Evolutionary conservation across 2,888 invertebrate genomes (phyloP).

Genomic region (Pandemis heparana): DNA sequence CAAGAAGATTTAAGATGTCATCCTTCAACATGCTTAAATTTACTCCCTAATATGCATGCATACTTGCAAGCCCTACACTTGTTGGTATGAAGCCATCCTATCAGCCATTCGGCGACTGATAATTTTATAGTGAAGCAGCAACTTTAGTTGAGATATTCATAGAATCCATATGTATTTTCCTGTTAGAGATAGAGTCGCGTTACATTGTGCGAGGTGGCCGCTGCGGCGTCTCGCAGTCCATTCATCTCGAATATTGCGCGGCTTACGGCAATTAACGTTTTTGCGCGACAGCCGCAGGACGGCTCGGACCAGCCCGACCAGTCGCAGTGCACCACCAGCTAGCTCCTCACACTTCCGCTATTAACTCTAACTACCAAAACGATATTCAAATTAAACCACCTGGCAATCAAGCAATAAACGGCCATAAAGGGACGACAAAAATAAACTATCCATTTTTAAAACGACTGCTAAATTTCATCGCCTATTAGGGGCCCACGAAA

Average conservation of each 20-base stretch:
- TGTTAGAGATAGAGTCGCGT: constrained; percentile 8
- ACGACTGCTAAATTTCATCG: constrained; percentile 75
- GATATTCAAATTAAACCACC: constrained; percentile 56
- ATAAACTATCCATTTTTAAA: constrained; percentile 72
- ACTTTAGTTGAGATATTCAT: constrained; percentile 6
- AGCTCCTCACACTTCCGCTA: constrained; percentile 53
- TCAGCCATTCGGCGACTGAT: not conserved
- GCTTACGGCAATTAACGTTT: constrained; percentile 29
- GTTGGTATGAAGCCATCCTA: not conserved
- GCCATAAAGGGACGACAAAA: constrained; percentile 60
- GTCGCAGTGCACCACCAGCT: constrained; percentile 17
- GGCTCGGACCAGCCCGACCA: constrained; percentile 18
- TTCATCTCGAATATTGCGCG: not conserved
- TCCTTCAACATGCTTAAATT: too few relatives aligned
- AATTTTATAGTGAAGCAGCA: not conserved
- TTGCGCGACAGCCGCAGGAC: constrained; percentile 28
- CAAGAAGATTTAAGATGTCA: not conserved
- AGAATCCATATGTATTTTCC: constrained; percentile 24
- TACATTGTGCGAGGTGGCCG: not conserved
- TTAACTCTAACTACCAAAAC: constrained; percentile 52
- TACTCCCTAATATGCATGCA: too few relatives aligned
- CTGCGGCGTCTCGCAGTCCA: not conserved
- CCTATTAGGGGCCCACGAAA: constrained; percentile 72
- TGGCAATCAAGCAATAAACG: constrained; percentile 55
- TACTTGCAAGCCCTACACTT: too few relatives aligned